Conservation (phyloP, 1,140 invertebrate species). For the Euglossa dilemma region DNA sequence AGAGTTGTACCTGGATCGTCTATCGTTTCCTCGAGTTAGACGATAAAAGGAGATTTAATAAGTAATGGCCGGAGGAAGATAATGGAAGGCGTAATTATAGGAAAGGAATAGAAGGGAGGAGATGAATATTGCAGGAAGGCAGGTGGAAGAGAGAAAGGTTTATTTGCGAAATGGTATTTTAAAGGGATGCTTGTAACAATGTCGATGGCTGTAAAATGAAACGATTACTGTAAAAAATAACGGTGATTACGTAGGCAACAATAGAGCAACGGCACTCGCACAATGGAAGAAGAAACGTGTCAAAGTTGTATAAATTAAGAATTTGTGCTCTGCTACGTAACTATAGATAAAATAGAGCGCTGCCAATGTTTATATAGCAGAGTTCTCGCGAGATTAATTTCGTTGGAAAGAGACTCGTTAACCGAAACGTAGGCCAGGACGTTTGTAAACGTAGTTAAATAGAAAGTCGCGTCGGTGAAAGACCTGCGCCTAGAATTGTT, state of each 20-base stretch:
- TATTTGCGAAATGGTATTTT: neutral
- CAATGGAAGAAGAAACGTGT: neutral
- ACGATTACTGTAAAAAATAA: slow-evolving; percentile 11
- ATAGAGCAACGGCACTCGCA: neutral
- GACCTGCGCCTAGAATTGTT: slow-evolving; percentile 27
- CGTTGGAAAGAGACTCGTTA: neutral
- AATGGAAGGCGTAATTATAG: neutral
- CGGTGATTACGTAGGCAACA: neutral
- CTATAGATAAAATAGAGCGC: neutral
- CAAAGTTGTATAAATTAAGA: slow-evolving; percentile 11
- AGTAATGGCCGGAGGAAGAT: neutral
- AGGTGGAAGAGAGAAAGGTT: neutral
- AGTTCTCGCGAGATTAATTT: neutral
- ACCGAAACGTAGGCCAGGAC: neutral
- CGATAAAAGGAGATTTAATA: too few species aligned
- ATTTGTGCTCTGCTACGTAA: neutral
- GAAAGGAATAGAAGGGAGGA: neutral
- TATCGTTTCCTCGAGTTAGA: neutral
- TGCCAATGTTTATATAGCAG: too few species aligned
- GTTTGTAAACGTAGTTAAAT: slow-evolving; percentile 19
- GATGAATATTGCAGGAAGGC: neutral
- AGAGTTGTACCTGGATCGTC: too few species aligned
- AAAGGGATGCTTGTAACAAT: neutral
- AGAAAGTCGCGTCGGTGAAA: slow-evolving; percentile 39
- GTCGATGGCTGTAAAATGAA: neutral